Base-by-base conservation (phyloP, 2,888 invertebrate species). In the Scrobipalpa atriplicella region DNA sequence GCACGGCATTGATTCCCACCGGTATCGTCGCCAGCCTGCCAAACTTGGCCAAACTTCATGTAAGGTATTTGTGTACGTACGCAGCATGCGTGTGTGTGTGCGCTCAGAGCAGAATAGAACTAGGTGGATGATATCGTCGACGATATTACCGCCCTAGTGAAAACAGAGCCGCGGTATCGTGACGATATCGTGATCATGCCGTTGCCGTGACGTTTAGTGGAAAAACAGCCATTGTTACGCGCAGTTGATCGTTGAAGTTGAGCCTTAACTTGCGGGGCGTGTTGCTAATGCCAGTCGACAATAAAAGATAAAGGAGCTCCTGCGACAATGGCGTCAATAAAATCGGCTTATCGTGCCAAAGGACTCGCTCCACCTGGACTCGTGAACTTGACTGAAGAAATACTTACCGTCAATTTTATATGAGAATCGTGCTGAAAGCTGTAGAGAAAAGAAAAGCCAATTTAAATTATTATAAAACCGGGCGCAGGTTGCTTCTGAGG, bases 221-320 rank as follows among this genome's bases (percentile, higher is more conserved):
- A n/a, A n/a, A n/a, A 19, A 54, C 10, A 2, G 2, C 1, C n/a
- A 18, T 11, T 21, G 16, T 54, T 54, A 54, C 21, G 21, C 29
- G 29, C 29, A 29, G 29, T 29, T 29, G 5, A 29, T 54, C 10
- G 18, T 21, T n/a, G 10, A 21, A 19, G 21, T 21, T 18, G 10
- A 10, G 75, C 78, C 79, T 81, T 86, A 84, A 86, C 79, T 85
- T 77, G 75, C 75, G 80, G 69, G 82, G 83, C 84, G 84, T 85
- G 84, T 84, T 85, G 85, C 83, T 85, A 85, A 86, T 83, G 85
- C 76, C 81, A 73, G 80, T 76, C 77, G 73, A 81, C 85, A 83
- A 78, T 89, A 87, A 87, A 88, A 87, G 85, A 84, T 85, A 89
- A 89, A 85, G 81, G 79, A 78, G 76, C 75, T 78, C 77, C 76